These are phyloP conservation scores for Drosophila parthenogenetica DNA, from an alignment of 2,888 invertebrate species.

Conservation along the genomic window DNA sequence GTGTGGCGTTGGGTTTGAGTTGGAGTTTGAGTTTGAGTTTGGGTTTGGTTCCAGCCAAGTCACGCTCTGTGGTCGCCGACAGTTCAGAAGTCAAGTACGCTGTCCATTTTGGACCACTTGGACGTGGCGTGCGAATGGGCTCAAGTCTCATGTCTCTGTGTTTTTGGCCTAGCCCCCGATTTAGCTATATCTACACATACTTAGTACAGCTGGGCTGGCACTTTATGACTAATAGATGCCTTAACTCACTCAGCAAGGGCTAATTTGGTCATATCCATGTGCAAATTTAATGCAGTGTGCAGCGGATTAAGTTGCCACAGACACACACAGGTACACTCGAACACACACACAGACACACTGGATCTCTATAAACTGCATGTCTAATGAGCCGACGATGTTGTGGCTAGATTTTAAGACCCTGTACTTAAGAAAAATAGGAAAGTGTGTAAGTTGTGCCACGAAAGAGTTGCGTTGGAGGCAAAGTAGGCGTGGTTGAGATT, in stretches of 20 bases:
- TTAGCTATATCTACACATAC: not conserved
- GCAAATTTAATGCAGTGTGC: slow-evolving; percentile 67
- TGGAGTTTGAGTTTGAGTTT: slow-evolving; percentile 38
- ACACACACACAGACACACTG: not conserved
- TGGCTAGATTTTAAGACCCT: slow-evolving; percentile 1
- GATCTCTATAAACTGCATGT: slow-evolving; percentile 46
- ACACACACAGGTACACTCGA: not conserved
- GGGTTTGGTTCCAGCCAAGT: slow-evolving; percentile 71
- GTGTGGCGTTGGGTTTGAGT: slow-evolving; percentile 52
- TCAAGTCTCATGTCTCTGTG: slow-evolving; percentile 29
- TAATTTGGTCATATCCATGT: slow-evolving; percentile 71
- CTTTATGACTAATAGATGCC: slow-evolving; percentile 77
- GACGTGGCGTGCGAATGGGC: slow-evolving; percentile 77
- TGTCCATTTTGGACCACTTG: slow-evolving; percentile 49
- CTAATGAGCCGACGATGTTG: slow-evolving; percentile 60
- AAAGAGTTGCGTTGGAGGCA: no score
- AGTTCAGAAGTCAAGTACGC: slow-evolving; percentile 80
- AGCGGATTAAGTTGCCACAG: slow-evolving; percentile 63
- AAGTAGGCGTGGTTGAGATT: no score
- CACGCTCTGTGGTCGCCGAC: slow-evolving; percentile 77
- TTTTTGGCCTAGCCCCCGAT: slow-evolving; percentile 7
- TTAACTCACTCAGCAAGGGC: slow-evolving; percentile 71
- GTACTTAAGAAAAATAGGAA: not conserved
- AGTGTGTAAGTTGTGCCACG: no score
- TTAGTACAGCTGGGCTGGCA: slow-evolving; percentile 8